Conservation (phyloP, 2,113 vertebrate genomes). For the Tyrannus savana region DNA sequence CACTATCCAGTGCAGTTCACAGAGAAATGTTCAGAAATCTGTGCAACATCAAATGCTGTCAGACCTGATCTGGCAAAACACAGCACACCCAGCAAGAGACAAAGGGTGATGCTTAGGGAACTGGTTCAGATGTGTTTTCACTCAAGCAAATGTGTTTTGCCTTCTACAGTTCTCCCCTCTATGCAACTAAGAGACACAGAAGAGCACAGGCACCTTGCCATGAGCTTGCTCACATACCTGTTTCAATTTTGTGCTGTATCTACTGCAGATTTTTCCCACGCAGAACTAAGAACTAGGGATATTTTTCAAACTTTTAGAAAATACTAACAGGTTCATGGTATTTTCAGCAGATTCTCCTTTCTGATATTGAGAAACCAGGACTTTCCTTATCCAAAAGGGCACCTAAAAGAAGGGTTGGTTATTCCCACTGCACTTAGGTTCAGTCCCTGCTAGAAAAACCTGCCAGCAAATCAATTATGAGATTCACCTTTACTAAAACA, state of each 20-base stretch:
- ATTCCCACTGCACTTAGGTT: not conserved
- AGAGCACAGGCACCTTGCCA: not conserved
- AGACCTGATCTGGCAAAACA: not conserved
- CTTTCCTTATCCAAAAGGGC: not conserved
- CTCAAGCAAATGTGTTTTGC: not conserved
- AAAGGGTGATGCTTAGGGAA: rapidly evolving
- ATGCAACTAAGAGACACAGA: not conserved
- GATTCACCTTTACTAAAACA: not conserved
- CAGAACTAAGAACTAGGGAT: not conserved
- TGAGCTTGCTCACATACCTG: not conserved
- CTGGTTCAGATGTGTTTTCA: not conserved
- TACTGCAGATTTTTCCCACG: not conserved
- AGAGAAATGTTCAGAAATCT: not conserved
- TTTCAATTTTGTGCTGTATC: not conserved
- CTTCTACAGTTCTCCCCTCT: not conserved
- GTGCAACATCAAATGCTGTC: not conserved
- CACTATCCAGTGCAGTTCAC: not conserved
- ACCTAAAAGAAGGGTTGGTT: not conserved
- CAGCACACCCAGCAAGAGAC: not conserved
- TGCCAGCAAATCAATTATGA: not conserved
- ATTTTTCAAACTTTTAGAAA: not conserved
- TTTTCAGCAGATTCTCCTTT: not conserved
- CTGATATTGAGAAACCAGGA: not conserved
- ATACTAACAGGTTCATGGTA: not conserved
- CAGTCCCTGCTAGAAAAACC: not conserved